phyloP scores from a whole-genome alignment of 2,797 vertebrate genomes.

The Typhlichthys eigenmanni region DNA sequence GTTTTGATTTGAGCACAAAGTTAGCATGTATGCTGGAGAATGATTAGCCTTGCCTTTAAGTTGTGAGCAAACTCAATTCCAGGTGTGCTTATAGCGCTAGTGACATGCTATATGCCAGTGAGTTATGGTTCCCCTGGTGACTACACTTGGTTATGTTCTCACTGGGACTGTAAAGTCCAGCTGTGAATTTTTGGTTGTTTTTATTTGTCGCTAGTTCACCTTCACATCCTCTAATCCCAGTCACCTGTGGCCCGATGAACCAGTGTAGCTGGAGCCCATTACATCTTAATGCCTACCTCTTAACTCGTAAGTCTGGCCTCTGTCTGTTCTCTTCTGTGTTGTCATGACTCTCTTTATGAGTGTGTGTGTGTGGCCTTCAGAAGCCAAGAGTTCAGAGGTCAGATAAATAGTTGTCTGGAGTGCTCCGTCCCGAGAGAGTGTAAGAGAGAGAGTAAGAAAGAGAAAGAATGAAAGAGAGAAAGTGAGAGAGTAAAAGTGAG shows the following conservation, averaged over 20 bases:
- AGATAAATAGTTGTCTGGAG: conserved; percentile 66
- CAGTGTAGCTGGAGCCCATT: not conserved
- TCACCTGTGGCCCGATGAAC: not conserved
- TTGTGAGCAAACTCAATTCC: conserved; percentile 5
- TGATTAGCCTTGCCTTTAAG: not conserved
- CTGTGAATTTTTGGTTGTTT: conserved; percentile 40
- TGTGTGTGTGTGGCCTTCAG: conserved; percentile 23
- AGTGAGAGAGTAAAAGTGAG: not conserved
- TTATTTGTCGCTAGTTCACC: conserved; percentile 29
- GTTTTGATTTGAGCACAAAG: too few relatives aligned
- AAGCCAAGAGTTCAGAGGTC: conserved; percentile 56
- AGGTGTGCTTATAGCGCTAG: conserved; percentile 31
- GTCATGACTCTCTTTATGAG: not conserved
- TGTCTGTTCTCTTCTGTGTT: not conserved
- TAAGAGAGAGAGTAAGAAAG: conserved; percentile 6
- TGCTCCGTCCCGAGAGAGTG: conserved; percentile 43
- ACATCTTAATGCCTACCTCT: not conserved
- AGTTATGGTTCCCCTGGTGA: conserved; percentile 51
- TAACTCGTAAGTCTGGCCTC: too few relatives aligned
- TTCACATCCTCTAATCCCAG: conserved; percentile 15
- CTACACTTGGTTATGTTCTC: conserved; percentile 54
- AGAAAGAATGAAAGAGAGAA: not conserved
- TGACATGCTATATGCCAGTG: conserved; percentile 17
- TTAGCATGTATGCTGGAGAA: too few relatives aligned
- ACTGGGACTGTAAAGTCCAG: conserved; percentile 51